Percentiles rank a stretch among this genome's conserved stretches.
Conservation (phyloP, 2,113 vertebrate species). For the Entomyzon cyanotis region DNA sequence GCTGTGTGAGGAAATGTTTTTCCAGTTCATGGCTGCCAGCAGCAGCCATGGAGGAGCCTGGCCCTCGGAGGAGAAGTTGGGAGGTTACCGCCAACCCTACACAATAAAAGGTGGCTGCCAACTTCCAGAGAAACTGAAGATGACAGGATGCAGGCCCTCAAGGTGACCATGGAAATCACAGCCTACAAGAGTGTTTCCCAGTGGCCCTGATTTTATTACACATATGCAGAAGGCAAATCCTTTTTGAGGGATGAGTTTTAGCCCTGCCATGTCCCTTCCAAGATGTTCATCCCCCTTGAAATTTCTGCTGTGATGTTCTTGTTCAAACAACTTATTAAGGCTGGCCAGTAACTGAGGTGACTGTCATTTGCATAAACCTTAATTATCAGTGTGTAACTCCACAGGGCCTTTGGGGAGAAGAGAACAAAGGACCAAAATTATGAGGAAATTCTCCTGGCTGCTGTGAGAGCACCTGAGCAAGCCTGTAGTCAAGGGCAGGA, state of each 20-base stretch:
- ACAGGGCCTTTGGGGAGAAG: background rate
- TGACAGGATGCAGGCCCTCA: background rate
- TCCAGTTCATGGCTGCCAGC: rapidly evolving
- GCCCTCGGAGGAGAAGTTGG: rapidly evolving
- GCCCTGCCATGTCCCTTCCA: rapidly evolving
- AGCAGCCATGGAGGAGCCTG: background rate
- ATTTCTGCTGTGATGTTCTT: background rate
- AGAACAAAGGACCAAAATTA: constrained; percentile 31
- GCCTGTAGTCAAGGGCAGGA: background rate
- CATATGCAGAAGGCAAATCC: background rate
- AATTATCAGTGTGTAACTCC: constrained; percentile 4
- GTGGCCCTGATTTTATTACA: background rate
- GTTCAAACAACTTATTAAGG: background rate
- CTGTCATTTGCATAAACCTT: background rate
- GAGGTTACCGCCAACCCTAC: rapidly evolving
- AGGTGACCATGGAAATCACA: background rate
- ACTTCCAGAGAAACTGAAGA: background rate
- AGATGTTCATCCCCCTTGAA: background rate
- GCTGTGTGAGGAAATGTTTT: background rate
- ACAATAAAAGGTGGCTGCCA: background rate
- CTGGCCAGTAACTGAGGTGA: background rate
- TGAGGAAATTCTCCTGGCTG: background rate
- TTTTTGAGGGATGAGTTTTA: background rate
- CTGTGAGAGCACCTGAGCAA: background rate
- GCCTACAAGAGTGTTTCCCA: rapidly evolving